Conservation (phyloP, 2,797 vertebrate species). For the Tenualosa thibaudeaui region DNA sequence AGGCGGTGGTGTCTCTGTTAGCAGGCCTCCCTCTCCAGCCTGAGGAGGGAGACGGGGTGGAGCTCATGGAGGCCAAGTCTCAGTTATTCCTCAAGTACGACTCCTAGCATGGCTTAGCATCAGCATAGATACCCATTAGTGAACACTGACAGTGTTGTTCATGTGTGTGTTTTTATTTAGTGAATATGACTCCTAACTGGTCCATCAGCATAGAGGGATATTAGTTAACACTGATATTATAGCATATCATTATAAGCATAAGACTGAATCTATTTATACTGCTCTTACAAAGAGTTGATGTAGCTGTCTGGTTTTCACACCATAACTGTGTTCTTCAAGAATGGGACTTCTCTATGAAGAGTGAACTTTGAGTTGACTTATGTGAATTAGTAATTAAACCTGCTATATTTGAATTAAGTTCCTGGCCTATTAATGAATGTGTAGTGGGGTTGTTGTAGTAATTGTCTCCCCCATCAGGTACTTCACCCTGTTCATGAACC, state of each 20-base stretch:
- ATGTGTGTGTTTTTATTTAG: no score
- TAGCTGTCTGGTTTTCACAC: no score
- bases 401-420: not conserved
- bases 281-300: no score
- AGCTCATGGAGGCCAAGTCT: conserved; percentile 98
- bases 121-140: no score
- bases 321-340: no score
- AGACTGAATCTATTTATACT: no score
- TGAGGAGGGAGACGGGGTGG: conserved; percentile 97
- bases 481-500: conserved; percentile 98
- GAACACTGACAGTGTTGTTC: not conserved
- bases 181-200: no score
- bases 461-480: conserved; percentile 73
- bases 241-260: no score
- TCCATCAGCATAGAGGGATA: no score
- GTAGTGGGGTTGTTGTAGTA: not conserved
- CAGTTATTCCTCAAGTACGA: conserved; percentile 98
- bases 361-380: not conserved
- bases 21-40: conserved; percentile 95
- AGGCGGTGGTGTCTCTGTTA: conserved; percentile 94
- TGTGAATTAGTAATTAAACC: no score
- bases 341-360: no score
- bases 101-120: not conserved
- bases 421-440: not conserved
- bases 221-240: no score